Base-by-base conservation (phyloP, 2,113 vertebrate genomes). In the Lepisosteus oculatus region DNA sequence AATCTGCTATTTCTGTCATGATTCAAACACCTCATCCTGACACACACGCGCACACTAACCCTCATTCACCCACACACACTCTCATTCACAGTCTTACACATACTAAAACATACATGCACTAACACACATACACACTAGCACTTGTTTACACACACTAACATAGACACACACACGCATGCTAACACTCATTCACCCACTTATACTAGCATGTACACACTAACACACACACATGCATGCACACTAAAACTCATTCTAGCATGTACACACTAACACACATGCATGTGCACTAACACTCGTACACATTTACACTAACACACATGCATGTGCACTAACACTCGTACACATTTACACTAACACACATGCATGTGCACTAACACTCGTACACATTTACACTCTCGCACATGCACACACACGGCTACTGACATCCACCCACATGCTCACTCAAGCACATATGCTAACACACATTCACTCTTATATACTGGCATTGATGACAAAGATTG, bases 1-100 rank as follows among this genome's bases (percentile, higher is more conserved):
- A 80, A 83, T 87, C 80, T 84, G 86, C 87, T 91, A 89, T 90
- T 91, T 90, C 77, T 83, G 83, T 89, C 86, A 83, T 88, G 87
- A 86, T 86, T 85, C 82, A 8, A 88, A 88, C 86, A 89, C 85
- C 84, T 90, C 84, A 87, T 81, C 4, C 47, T 51, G 47, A 59
- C 56, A 59, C 56, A 59, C 56, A 59, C 2, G 81, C 84, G 74
- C 44, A 54, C 78, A 76, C 73, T 29, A 72, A 83, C 79, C 85
- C 86, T 84, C 80, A 82, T 78, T 15, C 78, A 81, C 74, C 66
- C 73, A 69, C 78, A 59, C 74, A 42, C 66, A 51, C 56, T 55
- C 70, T 70, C 80, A 75, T 69, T 59, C 70, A 64, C 69, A 72
- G 67, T 70, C 62, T 56, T 55, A 73, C 67, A 68, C 56, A 74